Evolutionary conservation across 2,888 invertebrate species (phyloP).

Genomic region (Nemapogon koenigi): DNA sequence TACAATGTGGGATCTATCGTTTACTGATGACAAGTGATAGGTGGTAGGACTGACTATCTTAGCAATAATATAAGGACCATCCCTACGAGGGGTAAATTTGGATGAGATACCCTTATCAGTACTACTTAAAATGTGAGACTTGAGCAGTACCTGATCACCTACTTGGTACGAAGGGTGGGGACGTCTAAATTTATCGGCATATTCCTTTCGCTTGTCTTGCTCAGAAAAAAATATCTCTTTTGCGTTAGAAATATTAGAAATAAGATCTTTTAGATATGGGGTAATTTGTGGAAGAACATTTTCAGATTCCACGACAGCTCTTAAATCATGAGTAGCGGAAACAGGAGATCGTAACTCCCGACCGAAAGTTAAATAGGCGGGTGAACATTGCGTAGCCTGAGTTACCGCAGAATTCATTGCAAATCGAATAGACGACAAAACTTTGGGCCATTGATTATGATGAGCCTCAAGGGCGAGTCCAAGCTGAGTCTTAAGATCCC

Average conservation of each 20-base stretch:
- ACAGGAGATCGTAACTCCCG: conserved; percentile 21
- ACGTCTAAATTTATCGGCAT: neutral
- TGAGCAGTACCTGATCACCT: conserved; percentile 3
- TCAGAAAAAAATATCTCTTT: neutral
- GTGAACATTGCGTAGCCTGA: conserved; percentile 16
- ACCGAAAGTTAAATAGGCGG: conserved; percentile 23
- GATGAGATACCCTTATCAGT: conserved; percentile 3
- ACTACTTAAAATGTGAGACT: conserved; percentile 1
- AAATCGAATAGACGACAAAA: conserved; percentile 20
- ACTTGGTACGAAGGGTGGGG: neutral
- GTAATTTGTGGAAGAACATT: conserved; percentile 1
- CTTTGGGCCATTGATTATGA: conserved; percentile 20
- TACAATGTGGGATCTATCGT: no score
- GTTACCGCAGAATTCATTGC: conserved; percentile 20
- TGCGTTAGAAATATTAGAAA: neutral
- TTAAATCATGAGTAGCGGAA: conserved; percentile 14
- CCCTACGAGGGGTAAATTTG: conserved; percentile 2
- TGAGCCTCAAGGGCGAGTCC: conserved; percentile 17
- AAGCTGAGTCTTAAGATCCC: conserved; percentile 18
- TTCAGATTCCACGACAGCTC: neutral
- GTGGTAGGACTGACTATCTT: conserved; percentile 3
- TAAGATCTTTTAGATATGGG: conserved; percentile 1
- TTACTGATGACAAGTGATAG: no score
- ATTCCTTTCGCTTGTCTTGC: conserved; percentile 2
- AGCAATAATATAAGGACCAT: conserved; percentile 5